Evolutionary conservation across 2,113 vertebrate species (phyloP), one percentile per base, ranked within the genome.

Genomic region (Gymnorhina tibicen): DNA sequence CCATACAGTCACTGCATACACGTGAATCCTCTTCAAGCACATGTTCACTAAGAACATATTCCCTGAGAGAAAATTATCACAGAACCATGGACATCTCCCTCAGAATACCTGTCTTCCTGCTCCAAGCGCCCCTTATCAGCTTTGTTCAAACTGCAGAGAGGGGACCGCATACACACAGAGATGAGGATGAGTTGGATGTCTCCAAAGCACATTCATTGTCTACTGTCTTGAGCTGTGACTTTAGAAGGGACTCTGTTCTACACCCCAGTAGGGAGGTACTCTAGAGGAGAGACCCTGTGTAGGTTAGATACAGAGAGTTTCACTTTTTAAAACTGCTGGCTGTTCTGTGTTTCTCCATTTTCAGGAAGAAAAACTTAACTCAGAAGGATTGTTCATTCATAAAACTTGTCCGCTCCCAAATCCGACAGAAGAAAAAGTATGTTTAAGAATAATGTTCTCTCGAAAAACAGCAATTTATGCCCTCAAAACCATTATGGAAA

Each of bases 131-230:
- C 47, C 42, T 74, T 56, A 30, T 30, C 35, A 33, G 22, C 35
- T 72, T 28, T 0, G 0, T 87, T 78, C 59, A 59, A 35, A 68
- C 14, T 35, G 56, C 39, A 68, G 77, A 77, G n/a, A 33, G 6
- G 42, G 2, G 8, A 86, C 30, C 44, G 69, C 32, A 33, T 7
- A 9, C 1, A 1, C 27, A 58, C 3, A 2, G 16, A 39, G n/a
- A 72, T 0, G 8, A 41, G 41, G 56, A 37, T 47, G 49, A 67
- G 52, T 16, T 39, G 46, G 42, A 35, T 2, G 0, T 67, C 39
- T 67, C 64, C 55, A 59, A 78, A 86, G 22, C 13, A 13, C 13
- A 49, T 16, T 58, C 47, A 28, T 13, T 39, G 28, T 30, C 63
- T 50, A 15, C 28, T 59, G 10, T 52, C 49, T 56, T 68, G 19